Percentiles rank a stretch among this genome's conserved stretches.
Conservation (phyloP, 2,113 vertebrate genomes). For the Diadophis punctatus region DNA sequence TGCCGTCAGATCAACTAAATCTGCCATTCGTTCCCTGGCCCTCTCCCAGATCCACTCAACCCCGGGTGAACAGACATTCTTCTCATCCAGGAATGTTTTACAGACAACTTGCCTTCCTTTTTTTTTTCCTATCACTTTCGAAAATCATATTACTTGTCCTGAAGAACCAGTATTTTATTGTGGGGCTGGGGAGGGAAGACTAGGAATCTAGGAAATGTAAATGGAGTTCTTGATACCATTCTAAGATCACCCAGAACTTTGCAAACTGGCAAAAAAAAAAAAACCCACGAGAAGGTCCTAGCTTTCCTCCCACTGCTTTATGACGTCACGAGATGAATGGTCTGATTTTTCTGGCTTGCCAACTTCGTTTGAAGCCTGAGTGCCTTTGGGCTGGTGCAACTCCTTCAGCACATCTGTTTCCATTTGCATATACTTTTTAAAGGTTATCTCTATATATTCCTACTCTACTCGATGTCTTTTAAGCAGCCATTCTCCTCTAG, state of each 20-base stretch:
- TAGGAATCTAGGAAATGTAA: constrained; percentile 17
- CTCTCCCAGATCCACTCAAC: constrained; percentile 6
- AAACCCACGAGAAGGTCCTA: constrained; percentile 5
- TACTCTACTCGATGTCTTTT: constrained; percentile 64
- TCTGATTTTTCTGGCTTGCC: constrained; percentile 69
- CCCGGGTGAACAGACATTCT: constrained; percentile 45
- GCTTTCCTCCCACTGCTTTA: neutral
- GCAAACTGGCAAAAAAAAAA: neutral
- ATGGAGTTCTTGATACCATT: constrained; percentile 24
- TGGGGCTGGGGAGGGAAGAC: neutral
- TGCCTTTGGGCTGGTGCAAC: constrained; percentile 79
- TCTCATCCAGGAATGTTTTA: constrained; percentile 43
- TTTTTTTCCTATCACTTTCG: constrained; percentile 1
- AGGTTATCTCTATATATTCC: constrained; percentile 46
- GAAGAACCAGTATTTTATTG: constrained; percentile 6
- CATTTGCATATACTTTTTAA: constrained; percentile 55
- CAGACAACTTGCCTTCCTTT: constrained; percentile 21
- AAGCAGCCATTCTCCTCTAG: constrained; percentile 63
- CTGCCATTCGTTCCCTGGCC: constrained; percentile 18
- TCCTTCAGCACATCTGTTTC: constrained; percentile 66
- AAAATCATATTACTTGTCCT: constrained; percentile 8
- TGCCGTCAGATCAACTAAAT: constrained; percentile 91
- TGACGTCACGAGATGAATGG: neutral
- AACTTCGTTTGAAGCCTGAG: constrained; percentile 78
- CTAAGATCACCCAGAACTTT: neutral